Evolutionary conservation across 53 echinoderm and acorn worm genomes (phyloP), one percentile per base, ranked within the genome.

Genomic region (Temnopleurus reevesii): DNA sequence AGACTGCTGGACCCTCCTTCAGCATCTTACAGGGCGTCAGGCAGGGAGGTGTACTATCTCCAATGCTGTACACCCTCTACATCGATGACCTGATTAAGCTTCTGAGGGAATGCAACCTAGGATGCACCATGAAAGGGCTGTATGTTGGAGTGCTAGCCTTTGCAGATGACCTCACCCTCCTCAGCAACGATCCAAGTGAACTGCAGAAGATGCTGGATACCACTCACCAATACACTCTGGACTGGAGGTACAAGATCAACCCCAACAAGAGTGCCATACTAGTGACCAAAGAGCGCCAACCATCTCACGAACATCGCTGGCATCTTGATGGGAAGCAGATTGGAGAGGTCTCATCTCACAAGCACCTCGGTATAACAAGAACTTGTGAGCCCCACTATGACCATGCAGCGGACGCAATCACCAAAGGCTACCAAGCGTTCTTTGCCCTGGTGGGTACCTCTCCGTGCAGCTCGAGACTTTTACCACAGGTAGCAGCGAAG

Each of bases 291-390:
- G 45, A 35, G 34, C n/a, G 21, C n/a, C 2, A 76, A 23, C n/a
- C 76, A 8, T 23, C 21, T 5, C 35, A 76, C 4, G 31, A 0
- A 4, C 38, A 30, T 21, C 2, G 21, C 2, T 76, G 36, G 35
- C 21, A 18, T 21, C 45, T 76, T 45, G 45, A 29, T 23, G 23
- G 13, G 10, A 15, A 45, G 5, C 18, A 30, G 21, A 29, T 76
- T n/a, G 5, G 34, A 29, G 23, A 21, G 8, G 23, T 35, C 35
- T 8, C n/a, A 38, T 5, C 5, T 5, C 31, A 81, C 43, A 6
- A 24, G 0, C 81, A 81, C 46, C 81, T 81, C 4, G 81, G 81
- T 26, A 81, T 81, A 9, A 81, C 24, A 81, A 81, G 46, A 53
- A 46, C 81, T 46, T 24, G 29, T 23, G 5, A 0, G 2, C 45